phyloP scores from a whole-genome alignment of 2,113 vertebrate genomes.

The Salminus brasiliensis region DNA sequence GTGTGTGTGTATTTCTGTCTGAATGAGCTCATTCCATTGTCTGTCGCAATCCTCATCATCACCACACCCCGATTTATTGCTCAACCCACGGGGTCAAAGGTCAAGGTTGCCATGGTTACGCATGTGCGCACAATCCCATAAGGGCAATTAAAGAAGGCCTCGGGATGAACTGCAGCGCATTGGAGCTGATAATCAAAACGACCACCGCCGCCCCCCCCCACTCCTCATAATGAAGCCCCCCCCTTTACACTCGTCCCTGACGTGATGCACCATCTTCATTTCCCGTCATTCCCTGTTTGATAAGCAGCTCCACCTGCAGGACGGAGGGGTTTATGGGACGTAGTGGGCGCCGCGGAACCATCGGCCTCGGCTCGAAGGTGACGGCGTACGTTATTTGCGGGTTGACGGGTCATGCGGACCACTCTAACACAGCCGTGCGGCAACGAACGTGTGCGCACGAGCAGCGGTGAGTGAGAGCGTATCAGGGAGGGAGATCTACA shows the following conservation, averaged over 20 bases:
- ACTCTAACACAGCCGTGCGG: constrained; percentile 5
- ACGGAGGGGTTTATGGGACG: neutral
- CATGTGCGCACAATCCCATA: constrained; percentile 25
- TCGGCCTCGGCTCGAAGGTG: neutral
- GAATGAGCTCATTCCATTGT: constrained; percentile 28
- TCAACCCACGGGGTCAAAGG: constrained; percentile 44
- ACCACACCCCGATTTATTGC: constrained; percentile 50
- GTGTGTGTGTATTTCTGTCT: neutral
- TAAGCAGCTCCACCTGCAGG: neutral
- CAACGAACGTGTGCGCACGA: constrained; percentile 10
- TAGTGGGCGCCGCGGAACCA: neutral
- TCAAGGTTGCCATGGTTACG: constrained; percentile 53
- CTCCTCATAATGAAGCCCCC: neutral
- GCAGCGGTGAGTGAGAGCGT: constrained; percentile 26
- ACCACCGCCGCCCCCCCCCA: neutral
- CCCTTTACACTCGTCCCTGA: neutral
- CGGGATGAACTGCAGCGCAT: neutral
- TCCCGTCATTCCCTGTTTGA: neutral
- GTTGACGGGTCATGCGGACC: neutral
- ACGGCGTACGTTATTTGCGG: neutral
- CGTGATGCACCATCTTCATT: neutral
- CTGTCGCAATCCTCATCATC: constrained; percentile 29
- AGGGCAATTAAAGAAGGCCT: constrained; percentile 41
- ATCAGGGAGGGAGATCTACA: constrained; percentile 38
- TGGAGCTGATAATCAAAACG: constrained; percentile 27